Evolutionary conservation across 2,797 vertebrate genomes (phyloP), one percentile per base, ranked within the genome.

Genomic region (Microcaecilia unicolor): DNA sequence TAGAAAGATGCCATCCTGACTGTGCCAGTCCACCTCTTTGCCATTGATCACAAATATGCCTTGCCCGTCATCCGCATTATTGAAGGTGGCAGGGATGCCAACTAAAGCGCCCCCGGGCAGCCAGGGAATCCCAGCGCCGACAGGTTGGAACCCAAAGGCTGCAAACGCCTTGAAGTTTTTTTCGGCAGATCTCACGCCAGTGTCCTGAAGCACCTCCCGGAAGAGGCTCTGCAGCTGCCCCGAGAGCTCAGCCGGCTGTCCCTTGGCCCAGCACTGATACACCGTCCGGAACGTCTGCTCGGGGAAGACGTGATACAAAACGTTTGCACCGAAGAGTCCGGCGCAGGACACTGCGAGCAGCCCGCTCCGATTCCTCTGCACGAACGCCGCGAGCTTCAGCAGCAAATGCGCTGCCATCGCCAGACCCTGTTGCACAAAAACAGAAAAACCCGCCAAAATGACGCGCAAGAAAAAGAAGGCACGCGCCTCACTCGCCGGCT

Each of bases 1-100:
- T 15, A 98, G 77, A 15, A 61, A 57, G 11, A 38, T 11, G 1
- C 92, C 92, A 2, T 45, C 19, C 0, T 70, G 69, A 10, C 77
- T 91, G 38, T 70, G 69, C 92, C 92, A 97, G 38, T 88, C 70
- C 41, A 97, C 64, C 10, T 56, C 44, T 42, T 84, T 76, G 14
- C 87, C 88, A 4, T 78, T 79, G 25, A 96, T 72, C 38, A 92
- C 58, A 34, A 93, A 62, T 22, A 63, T 89, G 22, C 83, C 84
- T 3, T 41, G 48, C 2, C 33, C 18, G 37, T 88, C 63, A 0
- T 73, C 69, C 0, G 76, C 76, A 60, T 81, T 76, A 57, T 88
- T 86, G 44, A 94, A 97, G 64, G 86, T 91, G 17, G 83, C 84
- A 0, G 94, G 91, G 51, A 98, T 83, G 50, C 93, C 92, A 5